These are phyloP conservation scores for Pygocentrus nattereri DNA, from an alignment of 2,797 vertebrate species.

Conservation along the genomic window DNA sequence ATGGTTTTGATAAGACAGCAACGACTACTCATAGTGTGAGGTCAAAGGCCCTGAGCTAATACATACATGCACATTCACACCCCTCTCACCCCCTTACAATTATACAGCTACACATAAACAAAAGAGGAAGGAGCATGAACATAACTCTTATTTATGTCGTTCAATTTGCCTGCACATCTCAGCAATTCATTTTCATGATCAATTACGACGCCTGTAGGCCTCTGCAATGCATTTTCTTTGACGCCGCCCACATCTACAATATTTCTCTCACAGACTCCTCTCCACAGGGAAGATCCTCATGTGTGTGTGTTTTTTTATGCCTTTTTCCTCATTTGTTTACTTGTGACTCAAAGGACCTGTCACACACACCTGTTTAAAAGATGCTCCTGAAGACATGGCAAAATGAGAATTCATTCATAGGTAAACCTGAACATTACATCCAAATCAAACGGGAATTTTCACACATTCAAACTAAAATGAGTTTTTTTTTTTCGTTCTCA, in stretches of 20 bases:
- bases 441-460: conserved; percentile 19
- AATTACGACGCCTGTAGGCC: conserved; percentile 79
- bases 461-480: not conserved
- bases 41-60: conserved; percentile 1
- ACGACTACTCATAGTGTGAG: not conserved
- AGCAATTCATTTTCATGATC: conserved; percentile 82
- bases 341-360: conserved; percentile 33
- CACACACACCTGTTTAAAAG: conserved; percentile 40
- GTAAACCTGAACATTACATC: not conserved
- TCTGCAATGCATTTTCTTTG: conserved; percentile 72
- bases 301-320: conserved; percentile 46
- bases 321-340: conserved; percentile 26
- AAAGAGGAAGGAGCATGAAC: conserved; percentile 64
- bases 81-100: conserved; percentile 34
- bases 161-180: conserved; percentile 77
- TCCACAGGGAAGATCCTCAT: conserved; percentile 61
- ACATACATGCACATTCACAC: not conserved
- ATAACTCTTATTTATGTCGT: conserved; percentile 82
- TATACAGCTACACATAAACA: conserved; percentile 67
- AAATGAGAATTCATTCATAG: not conserved
- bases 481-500: not conserved
- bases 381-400: not conserved
- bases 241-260: conserved; percentile 55
- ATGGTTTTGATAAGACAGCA: not conserved
- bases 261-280: conserved; percentile 26